A percentile compares a stretch with the other conserved stretches of the same genome.
phyloP scores from a whole-genome alignment of 2,888 invertebrate genomes.

The Chymomyza fuscimana region DNA sequence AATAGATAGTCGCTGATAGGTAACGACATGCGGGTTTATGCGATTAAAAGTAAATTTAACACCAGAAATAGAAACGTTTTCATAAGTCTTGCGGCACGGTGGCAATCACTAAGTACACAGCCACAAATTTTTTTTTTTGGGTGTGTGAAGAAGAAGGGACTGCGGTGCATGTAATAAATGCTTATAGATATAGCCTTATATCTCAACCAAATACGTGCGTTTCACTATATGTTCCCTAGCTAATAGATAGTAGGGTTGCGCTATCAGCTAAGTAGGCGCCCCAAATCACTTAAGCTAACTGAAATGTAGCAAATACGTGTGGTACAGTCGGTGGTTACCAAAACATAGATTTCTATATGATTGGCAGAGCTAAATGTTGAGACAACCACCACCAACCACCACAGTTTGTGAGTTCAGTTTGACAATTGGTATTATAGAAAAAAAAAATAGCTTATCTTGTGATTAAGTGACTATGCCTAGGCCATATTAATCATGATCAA shows the following conservation, averaged over 20 bases:
- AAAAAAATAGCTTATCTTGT: slow-evolving; percentile 64
- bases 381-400: neutral
- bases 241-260: slow-evolving; percentile 52
- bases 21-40: slow-evolving; percentile 65
- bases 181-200: slow-evolving; percentile 13
- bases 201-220: slow-evolving; percentile 21
- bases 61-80: slow-evolving; percentile 55
- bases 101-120: slow-evolving; percentile 23
- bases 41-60: slow-evolving; percentile 71
- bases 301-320: slow-evolving; percentile 32
- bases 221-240: slow-evolving; percentile 15
- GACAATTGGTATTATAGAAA: slow-evolving; percentile 48
- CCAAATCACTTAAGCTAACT: slow-evolving; percentile 74
- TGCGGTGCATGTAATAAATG: slow-evolving; percentile 50
- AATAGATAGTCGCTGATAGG: slow-evolving; percentile 64
- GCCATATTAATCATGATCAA: slow-evolving; percentile 69
- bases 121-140: too few species aligned
- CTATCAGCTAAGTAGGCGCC: slow-evolving; percentile 75
- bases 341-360: neutral
- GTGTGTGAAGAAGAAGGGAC: neutral
- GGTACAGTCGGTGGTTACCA: neutral
- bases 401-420: neutral
- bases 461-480: slow-evolving; percentile 61
- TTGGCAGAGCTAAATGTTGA: neutral
- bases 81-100: slow-evolving; percentile 19